phyloP scores from a whole-genome alignment of 2,797 vertebrate species.

The Yasuhikotakia modesta region DNA sequence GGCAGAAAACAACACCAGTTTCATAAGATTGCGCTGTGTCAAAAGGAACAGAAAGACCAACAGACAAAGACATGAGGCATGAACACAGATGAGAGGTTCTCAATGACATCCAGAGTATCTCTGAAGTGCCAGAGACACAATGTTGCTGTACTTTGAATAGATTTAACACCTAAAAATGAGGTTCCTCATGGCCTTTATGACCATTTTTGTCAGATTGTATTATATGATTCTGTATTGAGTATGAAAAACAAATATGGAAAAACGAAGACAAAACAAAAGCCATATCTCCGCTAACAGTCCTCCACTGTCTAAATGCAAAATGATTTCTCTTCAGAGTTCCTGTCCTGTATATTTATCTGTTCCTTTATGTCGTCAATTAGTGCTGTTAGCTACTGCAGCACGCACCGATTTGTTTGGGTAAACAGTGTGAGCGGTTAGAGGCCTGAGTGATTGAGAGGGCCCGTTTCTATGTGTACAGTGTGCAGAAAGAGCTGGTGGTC shows the following conservation, averaged over 20 bases:
- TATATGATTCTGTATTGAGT: no score
- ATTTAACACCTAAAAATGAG: slow-evolving; percentile 29
- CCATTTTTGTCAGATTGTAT: not conserved
- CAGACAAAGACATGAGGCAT: slow-evolving; percentile 27
- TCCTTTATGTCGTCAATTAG: slow-evolving; percentile 56
- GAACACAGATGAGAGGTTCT: slow-evolving; percentile 31
- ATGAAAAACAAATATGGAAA: not conserved
- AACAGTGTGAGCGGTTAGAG: slow-evolving; percentile 46
- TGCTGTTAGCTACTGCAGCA: slow-evolving; percentile 35
- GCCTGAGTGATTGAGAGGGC: slow-evolving; percentile 52
- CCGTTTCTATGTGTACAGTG: slow-evolving; percentile 32
- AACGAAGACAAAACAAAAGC: not conserved
- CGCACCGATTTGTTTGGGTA: slow-evolving; percentile 44
- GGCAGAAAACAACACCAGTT: slow-evolving; percentile 17
- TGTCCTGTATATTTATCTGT: slow-evolving; percentile 37
- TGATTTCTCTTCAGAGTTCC: slow-evolving; percentile 29
- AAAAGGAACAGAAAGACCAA: slow-evolving; percentile 32
- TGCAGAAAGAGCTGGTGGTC: slow-evolving; percentile 41
- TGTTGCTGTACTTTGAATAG: not conserved
- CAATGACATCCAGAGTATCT: slow-evolving; percentile 17
- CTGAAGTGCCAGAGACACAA: slow-evolving; percentile 6
- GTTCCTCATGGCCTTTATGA: not conserved
- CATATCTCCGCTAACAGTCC: not conserved
- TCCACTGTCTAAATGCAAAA: slow-evolving; percentile 27
- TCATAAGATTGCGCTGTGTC: slow-evolving; percentile 19